Percentiles rank a stretch among this genome's conserved stretches.
phyloP scores from a whole-genome alignment of 1,140 invertebrate genomes.

The Neodiprion virginianus region DNA sequence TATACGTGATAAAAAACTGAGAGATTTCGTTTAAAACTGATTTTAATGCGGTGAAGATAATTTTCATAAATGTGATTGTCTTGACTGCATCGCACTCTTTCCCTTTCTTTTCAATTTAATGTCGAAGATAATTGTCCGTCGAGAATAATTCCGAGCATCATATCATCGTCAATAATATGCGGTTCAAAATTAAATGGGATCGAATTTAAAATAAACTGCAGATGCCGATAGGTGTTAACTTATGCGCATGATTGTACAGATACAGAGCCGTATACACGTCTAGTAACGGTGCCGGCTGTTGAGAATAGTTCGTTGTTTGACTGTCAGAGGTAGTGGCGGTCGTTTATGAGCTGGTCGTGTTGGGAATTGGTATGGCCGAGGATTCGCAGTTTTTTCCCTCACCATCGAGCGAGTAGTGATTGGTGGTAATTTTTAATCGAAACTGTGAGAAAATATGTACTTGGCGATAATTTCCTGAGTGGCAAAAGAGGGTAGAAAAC shows the following conservation, averaged over 20 bases:
- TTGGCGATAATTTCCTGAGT: not conserved
- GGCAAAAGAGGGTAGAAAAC: not conserved
- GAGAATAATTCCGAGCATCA: not conserved
- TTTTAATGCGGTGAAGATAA: not conserved
- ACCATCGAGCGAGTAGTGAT: not conserved
- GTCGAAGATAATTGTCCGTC: not conserved
- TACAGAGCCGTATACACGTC: constrained; percentile 3
- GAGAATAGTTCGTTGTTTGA: constrained; percentile 39
- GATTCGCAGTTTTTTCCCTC: constrained; percentile 22
- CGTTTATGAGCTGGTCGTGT: constrained; percentile 39
- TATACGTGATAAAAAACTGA: too few relatives aligned
- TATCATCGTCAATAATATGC: not conserved
- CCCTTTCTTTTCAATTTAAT: not conserved
- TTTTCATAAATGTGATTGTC: not conserved
- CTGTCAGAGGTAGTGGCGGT: constrained; percentile 48
- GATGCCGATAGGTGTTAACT: constrained; percentile 41
- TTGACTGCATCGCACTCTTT: not conserved
- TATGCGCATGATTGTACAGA: constrained; percentile 39
- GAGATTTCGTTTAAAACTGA: too few relatives aligned
- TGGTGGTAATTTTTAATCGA: not conserved
- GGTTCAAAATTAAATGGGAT: constrained; percentile 47
- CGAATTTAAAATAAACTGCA: constrained; percentile 42
- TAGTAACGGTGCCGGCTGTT: not conserved
- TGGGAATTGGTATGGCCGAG: constrained; percentile 46
- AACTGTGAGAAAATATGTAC: constrained; percentile 3